A percentile compares a stretch with the other conserved stretches of the same genome.
These are phyloP conservation scores for Oscheius sp. DNA, from an alignment of 2,888 invertebrate species.

Conservation along the genomic window DNA sequence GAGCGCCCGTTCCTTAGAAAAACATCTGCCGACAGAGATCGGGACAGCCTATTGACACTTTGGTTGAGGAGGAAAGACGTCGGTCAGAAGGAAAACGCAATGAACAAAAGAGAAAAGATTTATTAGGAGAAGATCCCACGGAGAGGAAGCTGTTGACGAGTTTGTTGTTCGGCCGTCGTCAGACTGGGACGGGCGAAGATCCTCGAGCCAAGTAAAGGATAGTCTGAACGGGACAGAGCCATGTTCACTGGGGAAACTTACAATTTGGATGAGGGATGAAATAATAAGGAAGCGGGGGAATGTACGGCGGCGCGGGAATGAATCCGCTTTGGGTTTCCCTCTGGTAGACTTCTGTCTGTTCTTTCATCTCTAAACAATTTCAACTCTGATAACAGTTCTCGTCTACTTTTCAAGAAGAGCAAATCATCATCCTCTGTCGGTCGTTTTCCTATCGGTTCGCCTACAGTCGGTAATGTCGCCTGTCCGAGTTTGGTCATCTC, in stretches of 20 bases:
- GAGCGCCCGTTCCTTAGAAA: conserved; percentile 14
- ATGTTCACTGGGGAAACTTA: too few species aligned
- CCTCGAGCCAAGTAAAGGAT: not conserved
- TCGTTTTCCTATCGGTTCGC: not conserved
- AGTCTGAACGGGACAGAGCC: conserved; percentile 2
- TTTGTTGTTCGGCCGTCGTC: not conserved
- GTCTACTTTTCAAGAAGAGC: conserved; percentile 14
- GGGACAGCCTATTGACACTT: not conserved
- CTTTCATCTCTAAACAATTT: conserved; percentile 14
- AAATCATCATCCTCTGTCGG: conserved; percentile 15
- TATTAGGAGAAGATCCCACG: conserved; percentile 1
- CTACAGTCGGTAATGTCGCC: not conserved
- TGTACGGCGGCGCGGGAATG: not conserved
- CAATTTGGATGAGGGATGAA: not conserved
- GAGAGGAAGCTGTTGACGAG: conserved; percentile 11
- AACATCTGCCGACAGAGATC: conserved; percentile 21
- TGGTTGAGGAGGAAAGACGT: not conserved
- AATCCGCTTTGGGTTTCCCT: not conserved
- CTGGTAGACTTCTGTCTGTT: conserved; percentile 19
- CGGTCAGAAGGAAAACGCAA: too few species aligned
- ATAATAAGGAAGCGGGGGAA: not conserved
- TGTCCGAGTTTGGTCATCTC: too few species aligned
- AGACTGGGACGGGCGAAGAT: conserved; percentile 10
- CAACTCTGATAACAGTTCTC: too few species aligned
- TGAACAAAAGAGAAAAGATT: not conserved